Conservation (phyloP, 2,888 invertebrate species). For the Alviniconcha strummeri region DNA sequence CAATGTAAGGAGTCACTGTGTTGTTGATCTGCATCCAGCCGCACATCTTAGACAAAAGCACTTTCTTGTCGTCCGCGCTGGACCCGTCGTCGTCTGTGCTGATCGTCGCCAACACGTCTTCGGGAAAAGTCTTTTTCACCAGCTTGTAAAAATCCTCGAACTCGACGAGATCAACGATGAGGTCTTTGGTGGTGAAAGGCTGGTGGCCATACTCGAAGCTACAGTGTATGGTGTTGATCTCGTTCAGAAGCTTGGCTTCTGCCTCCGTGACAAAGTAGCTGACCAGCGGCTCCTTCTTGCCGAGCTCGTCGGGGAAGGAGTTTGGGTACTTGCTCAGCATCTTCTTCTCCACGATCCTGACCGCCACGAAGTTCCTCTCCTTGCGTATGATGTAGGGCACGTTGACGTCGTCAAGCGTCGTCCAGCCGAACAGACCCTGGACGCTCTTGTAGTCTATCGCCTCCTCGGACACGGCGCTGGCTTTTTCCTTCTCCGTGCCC, state of each 20-base stretch:
- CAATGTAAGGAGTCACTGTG: conserved; percentile 93
- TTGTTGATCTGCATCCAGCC: conserved; percentile 79
- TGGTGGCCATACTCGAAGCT: conserved; percentile 92
- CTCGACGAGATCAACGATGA: conserved; percentile 90
- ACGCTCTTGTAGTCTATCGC: conserved; percentile 62
- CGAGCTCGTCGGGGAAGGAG: conserved; percentile 84
- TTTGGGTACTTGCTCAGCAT: conserved; percentile 75
- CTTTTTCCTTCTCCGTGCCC: conserved; percentile 19
- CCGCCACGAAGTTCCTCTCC: conserved; percentile 92
- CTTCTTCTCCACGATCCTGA: conserved; percentile 94
- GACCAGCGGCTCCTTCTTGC: conserved; percentile 90
- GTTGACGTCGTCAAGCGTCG: conserved; percentile 82
- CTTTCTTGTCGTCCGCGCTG: conserved; percentile 33
- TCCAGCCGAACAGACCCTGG: conserved; percentile 88
- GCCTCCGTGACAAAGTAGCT: conserved; percentile 94
- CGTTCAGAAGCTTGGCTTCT: conserved; percentile 91
- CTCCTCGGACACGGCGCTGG: conserved; percentile 35
- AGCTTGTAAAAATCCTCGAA: conserved; percentile 92
- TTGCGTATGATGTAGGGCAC: conserved; percentile 90
- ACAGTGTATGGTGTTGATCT: conserved; percentile 94
- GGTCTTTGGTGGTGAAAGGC: conserved; percentile 89
- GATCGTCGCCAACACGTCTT: conserved; percentile 49
- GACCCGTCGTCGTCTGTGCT: conserved; percentile 35
- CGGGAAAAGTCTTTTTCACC: conserved; percentile 75
- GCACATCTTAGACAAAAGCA: conserved; percentile 44